Percentiles rank a stretch among this genome's conserved stretches.
These are phyloP conservation scores for Lasiommata megera DNA, from an alignment of 2,888 invertebrate species.

Conservation along the genomic window DNA sequence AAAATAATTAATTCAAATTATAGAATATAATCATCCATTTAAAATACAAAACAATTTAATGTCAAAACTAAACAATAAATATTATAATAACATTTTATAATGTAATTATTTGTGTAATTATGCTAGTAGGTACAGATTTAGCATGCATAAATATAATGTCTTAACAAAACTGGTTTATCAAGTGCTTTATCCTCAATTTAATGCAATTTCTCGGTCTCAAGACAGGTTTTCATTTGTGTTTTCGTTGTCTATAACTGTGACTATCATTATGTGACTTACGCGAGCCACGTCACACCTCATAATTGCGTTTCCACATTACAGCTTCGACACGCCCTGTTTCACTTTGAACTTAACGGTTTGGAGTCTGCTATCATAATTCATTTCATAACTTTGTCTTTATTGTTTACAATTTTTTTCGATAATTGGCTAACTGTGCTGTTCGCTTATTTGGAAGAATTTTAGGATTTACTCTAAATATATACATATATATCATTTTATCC, in stretches of 20 bases:
- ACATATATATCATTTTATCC: too few species aligned
- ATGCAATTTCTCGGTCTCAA: not conserved
- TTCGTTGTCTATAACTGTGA: slow-evolving; percentile 34
- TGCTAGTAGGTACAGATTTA: not conserved
- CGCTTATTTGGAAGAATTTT: too few species aligned
- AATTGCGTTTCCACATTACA: slow-evolving; percentile 46
- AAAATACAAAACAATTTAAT: too few species aligned
- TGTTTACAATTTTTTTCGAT: slow-evolving; percentile 19
- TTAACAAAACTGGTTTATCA: not conserved
- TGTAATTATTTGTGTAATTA: too few species aligned
- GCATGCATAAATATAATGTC: not conserved
- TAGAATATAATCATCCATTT: too few species aligned
- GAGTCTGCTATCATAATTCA: slow-evolving; percentile 35
- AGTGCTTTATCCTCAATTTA: slow-evolving; percentile 7
- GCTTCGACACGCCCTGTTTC: slow-evolving; percentile 42
- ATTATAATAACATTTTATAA: too few species aligned
- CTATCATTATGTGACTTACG: slow-evolving; percentile 67
- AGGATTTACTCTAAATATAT: too few species aligned
- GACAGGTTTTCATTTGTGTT: slow-evolving; percentile 6
- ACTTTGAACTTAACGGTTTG: slow-evolving; percentile 39
- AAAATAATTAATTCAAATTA: too few species aligned
- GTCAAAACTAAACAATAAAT: too few species aligned
- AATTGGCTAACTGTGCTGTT: not conserved
- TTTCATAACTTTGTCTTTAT: slow-evolving; percentile 30
- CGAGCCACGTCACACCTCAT: slow-evolving; percentile 55